Conservation (phyloP, 2,113 vertebrate species). For the Piaya cayana region DNA sequence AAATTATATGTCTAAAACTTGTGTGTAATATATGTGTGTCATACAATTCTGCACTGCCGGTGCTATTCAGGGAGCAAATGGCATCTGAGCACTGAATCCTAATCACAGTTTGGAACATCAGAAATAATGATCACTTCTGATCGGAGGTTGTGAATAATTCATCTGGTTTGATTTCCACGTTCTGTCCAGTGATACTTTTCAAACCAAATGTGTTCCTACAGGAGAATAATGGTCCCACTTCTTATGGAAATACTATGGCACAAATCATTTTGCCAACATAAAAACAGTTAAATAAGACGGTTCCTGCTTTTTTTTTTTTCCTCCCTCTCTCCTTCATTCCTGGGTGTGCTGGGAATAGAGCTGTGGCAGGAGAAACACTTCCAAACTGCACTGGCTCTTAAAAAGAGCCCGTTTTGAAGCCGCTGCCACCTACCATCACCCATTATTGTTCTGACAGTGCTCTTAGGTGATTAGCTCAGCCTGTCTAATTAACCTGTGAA, state of each 20-base stretch:
- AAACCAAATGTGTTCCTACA: conserved; percentile 83
- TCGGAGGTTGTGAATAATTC: conserved; percentile 82
- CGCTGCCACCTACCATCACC: neutral
- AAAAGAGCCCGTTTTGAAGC: neutral
- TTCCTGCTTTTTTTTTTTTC: conserved; percentile 69
- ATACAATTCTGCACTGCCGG: conserved; percentile 46
- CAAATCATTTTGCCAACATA: conserved; percentile 82
- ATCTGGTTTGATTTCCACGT: conserved; percentile 79
- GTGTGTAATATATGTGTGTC: conserved; percentile 40
- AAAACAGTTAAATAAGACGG: conserved; percentile 78
- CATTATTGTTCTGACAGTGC: neutral
- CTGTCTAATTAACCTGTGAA: conserved; percentile 30
- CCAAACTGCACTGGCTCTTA: neutral
- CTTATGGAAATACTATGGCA: conserved; percentile 82
- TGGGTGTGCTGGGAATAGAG: conserved; percentile 42
- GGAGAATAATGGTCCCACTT: conserved; percentile 83
- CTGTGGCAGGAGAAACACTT: conserved; percentile 25
- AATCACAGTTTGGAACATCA: conserved; percentile 81
- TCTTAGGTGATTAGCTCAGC: conserved; percentile 40
- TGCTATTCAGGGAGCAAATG: conserved; percentile 76
- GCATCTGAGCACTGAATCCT: conserved; percentile 77
- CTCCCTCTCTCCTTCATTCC: neutral
- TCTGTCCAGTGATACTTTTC: conserved; percentile 82
- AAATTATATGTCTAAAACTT: conserved; percentile 65
- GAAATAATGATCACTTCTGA: conserved; percentile 84